Conservation (phyloP, 2,797 vertebrate species). For the Buceros bicornis region DNA sequence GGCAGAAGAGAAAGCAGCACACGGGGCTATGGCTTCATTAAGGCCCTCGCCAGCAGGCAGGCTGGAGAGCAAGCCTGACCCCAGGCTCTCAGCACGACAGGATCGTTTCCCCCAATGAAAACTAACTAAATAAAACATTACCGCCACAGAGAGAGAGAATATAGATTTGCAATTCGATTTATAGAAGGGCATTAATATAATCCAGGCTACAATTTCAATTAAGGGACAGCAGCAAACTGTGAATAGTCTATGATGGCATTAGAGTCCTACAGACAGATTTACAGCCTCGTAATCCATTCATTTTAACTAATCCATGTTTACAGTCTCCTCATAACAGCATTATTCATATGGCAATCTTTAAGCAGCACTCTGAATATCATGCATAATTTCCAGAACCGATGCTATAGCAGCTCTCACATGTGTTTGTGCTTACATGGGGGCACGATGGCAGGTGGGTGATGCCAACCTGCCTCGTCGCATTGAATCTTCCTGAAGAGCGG, state of each 20-base stretch:
- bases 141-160: not conserved
- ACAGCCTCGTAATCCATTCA: conserved; percentile 71
- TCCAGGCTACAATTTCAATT: conserved; percentile 70
- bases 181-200: conserved; percentile 69
- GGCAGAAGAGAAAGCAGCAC: not conserved
- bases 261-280: conserved; percentile 73
- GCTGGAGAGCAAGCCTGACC: not conserved
- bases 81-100: not conserved
- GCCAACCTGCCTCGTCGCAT: not conserved
- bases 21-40: not conserved
- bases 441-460: not conserved
- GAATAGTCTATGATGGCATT: conserved; percentile 58
- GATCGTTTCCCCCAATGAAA: conserved; percentile 39
- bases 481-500: not conserved
- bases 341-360: conserved; percentile 69
- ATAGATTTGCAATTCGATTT: conserved; percentile 62
- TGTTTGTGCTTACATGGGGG: not conserved
- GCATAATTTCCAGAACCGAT: conserved; percentile 38
- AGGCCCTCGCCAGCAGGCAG: not conserved
- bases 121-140: conserved; percentile 63
- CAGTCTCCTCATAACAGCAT: conserved; percentile 67
- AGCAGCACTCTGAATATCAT: conserved; percentile 22
- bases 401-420: accelerated
- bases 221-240: conserved; percentile 66
- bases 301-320: conserved; percentile 74